Conservation (phyloP, 2,113 vertebrate species). For the Myotis brandtii region DNA sequence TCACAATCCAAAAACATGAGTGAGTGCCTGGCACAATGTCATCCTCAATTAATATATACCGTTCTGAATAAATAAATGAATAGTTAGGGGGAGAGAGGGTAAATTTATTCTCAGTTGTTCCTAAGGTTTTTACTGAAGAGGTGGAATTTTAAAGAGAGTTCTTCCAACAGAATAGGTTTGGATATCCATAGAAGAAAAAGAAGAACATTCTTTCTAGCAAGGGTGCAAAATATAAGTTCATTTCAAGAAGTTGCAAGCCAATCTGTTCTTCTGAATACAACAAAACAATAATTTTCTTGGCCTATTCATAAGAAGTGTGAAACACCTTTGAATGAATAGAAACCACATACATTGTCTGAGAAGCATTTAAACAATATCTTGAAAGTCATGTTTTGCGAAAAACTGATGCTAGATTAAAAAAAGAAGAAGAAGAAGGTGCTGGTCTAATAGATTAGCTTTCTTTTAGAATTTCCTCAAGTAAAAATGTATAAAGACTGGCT, state of each 20-base stretch:
- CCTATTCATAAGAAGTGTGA: background rate
- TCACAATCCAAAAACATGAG: background rate
- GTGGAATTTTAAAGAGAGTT: background rate
- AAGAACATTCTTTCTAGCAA: background rate
- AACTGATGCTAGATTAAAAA: background rate
- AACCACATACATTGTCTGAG: background rate
- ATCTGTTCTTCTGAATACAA: background rate
- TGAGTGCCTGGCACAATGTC: background rate
- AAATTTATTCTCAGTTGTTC: background rate
- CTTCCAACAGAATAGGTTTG: slow-evolving; percentile 25
- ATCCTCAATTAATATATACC: background rate
- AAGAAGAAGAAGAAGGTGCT: background rate
- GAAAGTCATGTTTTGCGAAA: background rate
- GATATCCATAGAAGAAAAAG: background rate
- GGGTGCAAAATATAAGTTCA: background rate
- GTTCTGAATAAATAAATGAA: background rate
- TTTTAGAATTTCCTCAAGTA: slow-evolving; percentile 13
- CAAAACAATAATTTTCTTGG: background rate
- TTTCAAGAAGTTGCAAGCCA: background rate
- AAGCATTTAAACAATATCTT: slow-evolving; percentile 44
- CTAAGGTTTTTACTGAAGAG: background rate
- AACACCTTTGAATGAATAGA: slow-evolving; percentile 33
- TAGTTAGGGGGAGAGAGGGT: background rate
- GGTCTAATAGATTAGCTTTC: background rate
- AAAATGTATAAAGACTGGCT: background rate